These are phyloP conservation scores for Branchinecta lynchi DNA, from an alignment of 1,140 invertebrate genomes.

Conservation along the genomic window DNA sequence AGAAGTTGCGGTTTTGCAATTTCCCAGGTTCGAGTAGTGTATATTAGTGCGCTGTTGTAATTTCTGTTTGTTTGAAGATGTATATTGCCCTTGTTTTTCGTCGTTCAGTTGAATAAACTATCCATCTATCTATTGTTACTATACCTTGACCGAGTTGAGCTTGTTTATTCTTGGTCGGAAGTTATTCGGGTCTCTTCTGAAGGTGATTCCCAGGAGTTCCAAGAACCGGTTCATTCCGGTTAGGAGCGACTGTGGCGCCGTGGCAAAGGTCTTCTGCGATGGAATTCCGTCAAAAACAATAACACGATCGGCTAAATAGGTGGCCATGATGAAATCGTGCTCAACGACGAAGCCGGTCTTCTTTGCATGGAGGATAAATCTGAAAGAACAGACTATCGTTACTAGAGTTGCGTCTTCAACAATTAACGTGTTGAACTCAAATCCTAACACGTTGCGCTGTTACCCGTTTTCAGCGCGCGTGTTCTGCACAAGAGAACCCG, in stretches of 20 bases:
- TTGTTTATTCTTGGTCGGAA: slow-evolving; percentile 98
- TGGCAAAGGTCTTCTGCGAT: slow-evolving; percentile 70
- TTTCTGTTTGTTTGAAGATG: too few relatives aligned
- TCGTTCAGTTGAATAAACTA: neutral
- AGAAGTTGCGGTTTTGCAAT: neutral
- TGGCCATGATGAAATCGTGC: slow-evolving; percentile 99
- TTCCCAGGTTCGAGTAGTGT: neutral
- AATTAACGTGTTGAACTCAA: too few relatives aligned
- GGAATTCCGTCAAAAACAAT: slow-evolving; percentile 95
- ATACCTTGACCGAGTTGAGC: slow-evolving; percentile 79
- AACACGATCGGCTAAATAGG: slow-evolving; percentile 94
- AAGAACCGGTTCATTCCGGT: slow-evolving; percentile 98
- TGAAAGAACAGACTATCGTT: slow-evolving; percentile 29
- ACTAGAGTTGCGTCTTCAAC: too few relatives aligned
- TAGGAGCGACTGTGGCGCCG: slow-evolving; percentile 62
- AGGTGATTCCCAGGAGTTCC: slow-evolving; percentile 91
- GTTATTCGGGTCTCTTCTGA: slow-evolving; percentile 95
- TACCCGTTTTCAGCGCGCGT: too few relatives aligned
- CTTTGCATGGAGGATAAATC: slow-evolving; percentile 96
- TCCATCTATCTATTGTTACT: too few relatives aligned
- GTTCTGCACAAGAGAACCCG: too few relatives aligned
- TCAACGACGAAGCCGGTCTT: slow-evolving; percentile 99
- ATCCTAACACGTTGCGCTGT: too few relatives aligned
- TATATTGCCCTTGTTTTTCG: too few relatives aligned
- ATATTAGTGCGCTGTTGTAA: neutral